Evolutionary conservation across 2,113 vertebrate species (phyloP), one percentile per base, ranked within the genome.

Genomic region (Atherinomorus stipes): DNA sequence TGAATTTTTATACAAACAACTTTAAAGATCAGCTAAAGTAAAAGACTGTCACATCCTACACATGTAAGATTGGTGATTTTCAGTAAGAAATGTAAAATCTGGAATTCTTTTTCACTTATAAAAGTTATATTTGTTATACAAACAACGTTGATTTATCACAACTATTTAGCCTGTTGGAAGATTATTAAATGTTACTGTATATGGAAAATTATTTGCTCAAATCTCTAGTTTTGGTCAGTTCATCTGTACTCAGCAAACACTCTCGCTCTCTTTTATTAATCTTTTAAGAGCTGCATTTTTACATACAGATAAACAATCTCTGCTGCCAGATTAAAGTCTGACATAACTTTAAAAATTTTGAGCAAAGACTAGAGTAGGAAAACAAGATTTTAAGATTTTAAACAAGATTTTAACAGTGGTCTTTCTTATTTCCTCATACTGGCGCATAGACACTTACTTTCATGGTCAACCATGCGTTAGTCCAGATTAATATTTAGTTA

Each of bases 261-360:
- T 38, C 61, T 63, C 0, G 26, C 53, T 70, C n/a, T 28, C 10
- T 56, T 56, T 15, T 38, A 37, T 68, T 64, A 11, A n/a, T 61
- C 53, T 61, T 38, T 16, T 61, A 74, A 47, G 22, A 34, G 40
- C 34, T 67, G 31, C 26, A 22, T 45, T 60, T 72, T 73, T 11
- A 59, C 49, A 66, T 78, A 78, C 59, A 78, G 26, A 71, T 60
- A 75, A 68, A 70, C 21, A n/a, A 19, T 12, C 18, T 47, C 31
- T 63, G 26, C 40, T 81, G 65, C 71, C 65, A 64, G 57, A 71
- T 74, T 64, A 64, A 74, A 69, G 57, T 63, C 26, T 11, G 4
- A 66, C 52, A 38, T 60, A 52, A 52, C 31, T 21, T 49, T 4
- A 44, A 60, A 57, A n/a, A 23, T 42, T 60, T 56, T 57, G 26